phyloP scores from a whole-genome alignment of 2,113 vertebrate species.

The Pelobates fuscus region DNA sequence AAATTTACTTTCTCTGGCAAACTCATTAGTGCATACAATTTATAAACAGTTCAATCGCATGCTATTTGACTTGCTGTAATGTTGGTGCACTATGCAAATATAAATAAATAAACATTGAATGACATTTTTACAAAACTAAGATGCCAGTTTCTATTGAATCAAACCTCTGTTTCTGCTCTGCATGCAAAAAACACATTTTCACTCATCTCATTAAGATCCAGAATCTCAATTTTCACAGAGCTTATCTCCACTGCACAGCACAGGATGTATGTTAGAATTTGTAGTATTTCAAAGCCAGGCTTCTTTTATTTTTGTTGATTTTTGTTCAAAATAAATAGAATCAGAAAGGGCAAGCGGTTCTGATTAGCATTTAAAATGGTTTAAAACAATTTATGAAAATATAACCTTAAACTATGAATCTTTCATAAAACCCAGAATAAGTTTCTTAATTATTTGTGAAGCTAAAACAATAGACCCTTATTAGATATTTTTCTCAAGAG shows the following conservation, averaged over 20 bases:
- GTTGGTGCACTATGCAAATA: no score
- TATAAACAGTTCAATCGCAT: no score
- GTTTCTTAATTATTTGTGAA: not conserved
- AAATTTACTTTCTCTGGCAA: no score
- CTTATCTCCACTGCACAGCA: slow-evolving; percentile 65
- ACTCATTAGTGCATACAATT: no score
- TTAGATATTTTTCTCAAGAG: no score
- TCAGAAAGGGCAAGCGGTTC: slow-evolving; percentile 69
- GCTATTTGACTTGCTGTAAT: no score
- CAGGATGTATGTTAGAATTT: slow-evolving; percentile 54
- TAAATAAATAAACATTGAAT: no score
- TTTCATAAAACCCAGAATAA: slow-evolving; percentile 55
- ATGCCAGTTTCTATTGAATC: not conserved
- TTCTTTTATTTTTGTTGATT: slow-evolving; percentile 52
- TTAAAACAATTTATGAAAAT: slow-evolving; percentile 76
- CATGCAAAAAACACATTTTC: slow-evolving; percentile 50
- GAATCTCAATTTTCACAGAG: slow-evolving; percentile 57
- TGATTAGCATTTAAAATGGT: slow-evolving; percentile 77
- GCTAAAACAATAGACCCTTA: no score
- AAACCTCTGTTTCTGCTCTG: slow-evolving; percentile 21
- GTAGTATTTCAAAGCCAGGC: slow-evolving; percentile 63
- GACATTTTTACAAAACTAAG: no score
- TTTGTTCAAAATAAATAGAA: slow-evolving; percentile 61
- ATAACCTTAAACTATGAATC: slow-evolving; percentile 72
- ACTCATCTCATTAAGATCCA: slow-evolving; percentile 47